Percentiles rank a stretch among this genome's conserved stretches.
phyloP scores from a whole-genome alignment of 2,888 invertebrate genomes.

The Watsonalla binaria region DNA sequence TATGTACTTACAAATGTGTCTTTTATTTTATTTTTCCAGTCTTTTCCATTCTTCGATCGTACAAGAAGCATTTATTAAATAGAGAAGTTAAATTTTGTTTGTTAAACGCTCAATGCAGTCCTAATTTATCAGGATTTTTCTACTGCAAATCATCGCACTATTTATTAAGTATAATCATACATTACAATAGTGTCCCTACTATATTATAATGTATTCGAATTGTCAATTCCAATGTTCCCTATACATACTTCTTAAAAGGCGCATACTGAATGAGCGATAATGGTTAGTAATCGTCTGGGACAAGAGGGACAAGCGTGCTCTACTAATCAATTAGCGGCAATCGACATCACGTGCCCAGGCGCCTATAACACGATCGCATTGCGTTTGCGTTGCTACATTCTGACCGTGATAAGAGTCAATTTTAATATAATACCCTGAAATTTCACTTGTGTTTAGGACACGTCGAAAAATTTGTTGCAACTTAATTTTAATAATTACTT shows the following conservation, averaged over 20 bases:
- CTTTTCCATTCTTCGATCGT: too few species aligned
- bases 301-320: conserved; percentile 43
- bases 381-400: conserved; percentile 27
- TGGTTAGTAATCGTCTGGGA: conserved; percentile 11
- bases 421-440: background rate
- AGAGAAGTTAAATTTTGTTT: too few species aligned
- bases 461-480: background rate
- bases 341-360: conserved; percentile 39
- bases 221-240: too few species aligned
- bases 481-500: background rate
- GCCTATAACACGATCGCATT: conserved; percentile 26
- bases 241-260: background rate
- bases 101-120: too few species aligned
- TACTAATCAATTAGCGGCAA: conserved; percentile 62
- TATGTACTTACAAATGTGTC: too few species aligned
- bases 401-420: background rate
- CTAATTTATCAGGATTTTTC: too few species aligned
- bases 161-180: too few species aligned
- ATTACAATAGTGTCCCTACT: too few species aligned
- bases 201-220: too few species aligned
- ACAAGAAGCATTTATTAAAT: too few species aligned
- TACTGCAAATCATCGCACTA: too few species aligned
- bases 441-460: background rate
- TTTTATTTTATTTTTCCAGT: too few species aligned
- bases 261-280: background rate